A percentile compares a stretch with the other conserved stretches of the same genome.
Evolutionary conservation across 2,797 vertebrate species (phyloP).

Genomic region (Paedocypris micromegethes): DNA sequence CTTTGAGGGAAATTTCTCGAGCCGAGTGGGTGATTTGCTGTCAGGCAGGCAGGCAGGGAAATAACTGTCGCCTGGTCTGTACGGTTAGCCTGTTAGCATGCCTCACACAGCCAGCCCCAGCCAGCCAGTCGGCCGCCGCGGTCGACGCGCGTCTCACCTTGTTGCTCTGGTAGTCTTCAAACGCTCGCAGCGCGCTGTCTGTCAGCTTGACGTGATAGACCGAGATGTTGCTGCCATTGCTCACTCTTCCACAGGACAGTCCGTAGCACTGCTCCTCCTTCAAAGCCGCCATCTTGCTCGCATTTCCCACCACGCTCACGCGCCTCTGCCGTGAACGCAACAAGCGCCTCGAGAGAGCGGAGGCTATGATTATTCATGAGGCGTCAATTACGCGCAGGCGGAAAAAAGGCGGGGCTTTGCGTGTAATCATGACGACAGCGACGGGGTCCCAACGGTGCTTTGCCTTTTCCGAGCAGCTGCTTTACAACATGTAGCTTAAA

Average conservation of each 20-base stretch:
- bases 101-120: no score
- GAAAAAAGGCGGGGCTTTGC: slow-evolving; percentile 36
- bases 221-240: slow-evolving; percentile 86
- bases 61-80: slow-evolving; percentile 31
- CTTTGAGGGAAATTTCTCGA: slow-evolving; percentile 21
- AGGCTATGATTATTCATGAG: slow-evolving; percentile 74
- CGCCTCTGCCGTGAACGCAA: slow-evolving; percentile 63
- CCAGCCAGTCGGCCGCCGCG: neutral
- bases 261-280: slow-evolving; percentile 94
- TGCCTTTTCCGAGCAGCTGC: neutral
- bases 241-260: slow-evolving; percentile 93
- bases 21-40: slow-evolving; percentile 33
- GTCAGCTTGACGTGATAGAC: slow-evolving; percentile 96
- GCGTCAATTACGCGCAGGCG: slow-evolving; percentile 33
- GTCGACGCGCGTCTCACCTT: slow-evolving; percentile 71
- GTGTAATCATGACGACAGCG: slow-evolving; percentile 7
- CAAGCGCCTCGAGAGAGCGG: slow-evolving; percentile 57
- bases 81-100: slow-evolving; percentile 29
- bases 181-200: slow-evolving; percentile 87
- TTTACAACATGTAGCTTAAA: neutral
- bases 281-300: slow-evolving; percentile 98
- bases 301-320: slow-evolving; percentile 72
- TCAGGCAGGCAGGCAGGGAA: slow-evolving; percentile 19
- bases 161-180: slow-evolving; percentile 83
- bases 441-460: neutral